phyloP scores from a whole-genome alignment of 2,113 vertebrate genomes.

The Agapornis roseicollis region DNA sequence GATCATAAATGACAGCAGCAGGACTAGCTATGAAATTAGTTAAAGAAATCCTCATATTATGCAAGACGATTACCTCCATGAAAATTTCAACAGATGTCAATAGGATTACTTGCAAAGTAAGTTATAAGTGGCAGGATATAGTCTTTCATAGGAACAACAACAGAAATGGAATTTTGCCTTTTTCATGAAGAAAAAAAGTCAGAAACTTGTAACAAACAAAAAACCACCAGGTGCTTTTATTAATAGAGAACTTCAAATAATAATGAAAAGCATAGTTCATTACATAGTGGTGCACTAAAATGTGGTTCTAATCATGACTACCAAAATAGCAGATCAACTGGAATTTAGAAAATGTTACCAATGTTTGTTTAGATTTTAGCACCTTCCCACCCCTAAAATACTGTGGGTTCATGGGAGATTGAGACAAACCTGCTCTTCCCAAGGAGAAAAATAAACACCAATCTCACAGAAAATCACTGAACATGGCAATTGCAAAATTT shows the following conservation, averaged over 20 bases:
- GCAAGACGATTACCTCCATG: not conserved
- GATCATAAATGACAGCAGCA: not conserved
- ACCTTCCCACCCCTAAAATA: not conserved
- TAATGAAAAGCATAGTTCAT: not conserved
- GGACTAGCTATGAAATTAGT: not conserved
- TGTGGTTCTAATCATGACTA: not conserved
- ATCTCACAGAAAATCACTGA: not conserved
- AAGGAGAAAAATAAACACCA: not conserved
- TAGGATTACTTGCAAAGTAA: not conserved
- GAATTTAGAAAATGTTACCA: not conserved
- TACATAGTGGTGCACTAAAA: not conserved
- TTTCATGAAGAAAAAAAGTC: not conserved
- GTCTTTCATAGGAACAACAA: not conserved
- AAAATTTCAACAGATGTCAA: not conserved
- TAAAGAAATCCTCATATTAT: not conserved
- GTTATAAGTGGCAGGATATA: not conserved
- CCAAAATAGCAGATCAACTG: not conserved
- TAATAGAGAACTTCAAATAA: not conserved
- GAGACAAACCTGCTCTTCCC: not conserved
- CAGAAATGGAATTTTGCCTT: fast-evolving
- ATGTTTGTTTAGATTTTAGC: not conserved
- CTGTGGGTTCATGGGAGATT: not conserved
- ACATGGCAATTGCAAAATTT: not conserved
- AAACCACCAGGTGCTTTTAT: fast-evolving
- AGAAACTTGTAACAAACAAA: not conserved